phyloP scores from a whole-genome alignment of 2,888 invertebrate genomes.

The Sinopyrophorus schimmeli region DNA sequence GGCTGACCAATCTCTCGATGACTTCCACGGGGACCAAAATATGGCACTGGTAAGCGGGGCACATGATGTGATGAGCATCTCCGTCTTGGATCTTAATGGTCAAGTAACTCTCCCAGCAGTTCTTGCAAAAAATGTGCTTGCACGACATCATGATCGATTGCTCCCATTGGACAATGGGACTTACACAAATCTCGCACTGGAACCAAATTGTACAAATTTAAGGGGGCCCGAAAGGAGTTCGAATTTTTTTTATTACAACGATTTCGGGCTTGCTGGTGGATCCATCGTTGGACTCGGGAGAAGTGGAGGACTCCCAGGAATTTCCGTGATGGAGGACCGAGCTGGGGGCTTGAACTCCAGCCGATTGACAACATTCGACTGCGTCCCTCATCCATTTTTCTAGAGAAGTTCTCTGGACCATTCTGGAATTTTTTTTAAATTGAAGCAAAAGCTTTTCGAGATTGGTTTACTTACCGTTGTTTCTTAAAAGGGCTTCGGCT shows the following conservation, averaged over 20 bases:
- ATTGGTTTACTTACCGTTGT: constrained; percentile 67
- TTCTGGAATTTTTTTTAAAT: constrained; percentile 54
- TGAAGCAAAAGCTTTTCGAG: constrained; percentile 5
- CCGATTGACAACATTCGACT: constrained; percentile 65
- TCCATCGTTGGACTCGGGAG: constrained; percentile 45
- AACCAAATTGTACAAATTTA: constrained; percentile 31
- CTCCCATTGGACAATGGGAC: constrained; percentile 56
- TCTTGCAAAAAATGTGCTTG: constrained; percentile 65
- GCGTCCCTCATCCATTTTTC: constrained; percentile 72
- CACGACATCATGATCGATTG: constrained; percentile 63
- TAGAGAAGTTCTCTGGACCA: constrained; percentile 69
- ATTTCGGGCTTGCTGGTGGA: constrained; percentile 41
- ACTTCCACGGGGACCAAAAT: constrained; percentile 67
- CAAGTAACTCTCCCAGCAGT: constrained; percentile 69
- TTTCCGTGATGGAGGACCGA: constrained; percentile 54
- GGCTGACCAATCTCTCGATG: constrained; percentile 67
- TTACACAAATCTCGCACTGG: constrained; percentile 66
- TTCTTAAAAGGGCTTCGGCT: constrained; percentile 67
- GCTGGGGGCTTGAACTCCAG: constrained; percentile 66
- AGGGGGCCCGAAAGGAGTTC: too few species aligned
- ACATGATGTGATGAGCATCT: constrained; percentile 66
- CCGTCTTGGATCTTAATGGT: constrained; percentile 68
- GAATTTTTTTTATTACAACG: constrained; percentile 43
- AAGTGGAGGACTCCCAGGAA: constrained; percentile 51
- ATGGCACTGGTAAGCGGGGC: constrained; percentile 67